phyloP scores from a whole-genome alignment of 2,888 invertebrate species.

The Helleia helle region DNA sequence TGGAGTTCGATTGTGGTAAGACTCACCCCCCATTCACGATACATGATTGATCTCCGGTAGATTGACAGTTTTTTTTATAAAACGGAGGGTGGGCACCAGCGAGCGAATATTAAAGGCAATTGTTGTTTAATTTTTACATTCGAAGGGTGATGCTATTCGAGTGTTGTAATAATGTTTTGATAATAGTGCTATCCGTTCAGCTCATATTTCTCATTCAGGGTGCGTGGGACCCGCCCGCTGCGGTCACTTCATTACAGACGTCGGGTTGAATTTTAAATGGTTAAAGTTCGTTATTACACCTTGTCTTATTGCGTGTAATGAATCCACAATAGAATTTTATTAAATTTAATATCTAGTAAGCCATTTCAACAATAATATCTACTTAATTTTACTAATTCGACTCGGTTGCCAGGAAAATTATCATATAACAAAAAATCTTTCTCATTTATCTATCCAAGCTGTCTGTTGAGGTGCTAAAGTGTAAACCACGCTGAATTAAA shows the following conservation, averaged over 20 bases:
- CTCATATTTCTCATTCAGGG: slow-evolving; percentile 71
- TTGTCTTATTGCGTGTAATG: slow-evolving; percentile 25
- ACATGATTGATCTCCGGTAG: slow-evolving; percentile 71
- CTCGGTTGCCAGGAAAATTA: no score
- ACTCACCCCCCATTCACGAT: slow-evolving; percentile 62
- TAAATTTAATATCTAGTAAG: no score
- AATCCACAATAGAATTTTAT: neutral
- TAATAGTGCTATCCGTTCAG: slow-evolving; percentile 71
- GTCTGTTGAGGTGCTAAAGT: no score
- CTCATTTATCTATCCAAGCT: no score
- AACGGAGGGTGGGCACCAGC: slow-evolving; percentile 54
- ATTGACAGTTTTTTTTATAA: slow-evolving; percentile 72
- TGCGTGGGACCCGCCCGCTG: slow-evolving; percentile 54
- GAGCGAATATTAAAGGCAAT: slow-evolving; percentile 72
- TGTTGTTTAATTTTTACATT: slow-evolving; percentile 73
- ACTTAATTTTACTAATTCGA: no score
- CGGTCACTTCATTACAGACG: slow-evolving; percentile 35
- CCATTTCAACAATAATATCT: no score
- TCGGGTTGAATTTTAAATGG: slow-evolving; percentile 46
- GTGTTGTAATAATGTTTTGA: slow-evolving; percentile 75
- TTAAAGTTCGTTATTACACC: slow-evolving; percentile 49
- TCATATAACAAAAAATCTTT: no score
- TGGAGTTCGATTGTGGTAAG: slow-evolving; percentile 55
- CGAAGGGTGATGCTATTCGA: slow-evolving; percentile 63
- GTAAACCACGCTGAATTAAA: no score